phyloP scores from a whole-genome alignment of 23 tunicate species.

The Styela plicata region DNA sequence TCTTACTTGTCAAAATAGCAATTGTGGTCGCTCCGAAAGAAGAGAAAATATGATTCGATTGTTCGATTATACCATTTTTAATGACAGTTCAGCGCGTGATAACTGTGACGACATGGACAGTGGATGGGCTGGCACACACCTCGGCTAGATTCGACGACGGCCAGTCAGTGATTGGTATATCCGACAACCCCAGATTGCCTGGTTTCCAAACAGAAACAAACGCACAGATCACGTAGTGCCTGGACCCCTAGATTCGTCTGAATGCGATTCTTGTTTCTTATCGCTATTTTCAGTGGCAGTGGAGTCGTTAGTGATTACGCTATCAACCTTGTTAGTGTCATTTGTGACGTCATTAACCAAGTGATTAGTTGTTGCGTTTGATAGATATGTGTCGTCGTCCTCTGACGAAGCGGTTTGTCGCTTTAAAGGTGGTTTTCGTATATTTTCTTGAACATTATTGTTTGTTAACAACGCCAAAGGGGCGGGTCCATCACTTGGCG shows the following conservation, averaged over 20 bases:
- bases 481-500: neutral
- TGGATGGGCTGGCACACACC: neutral
- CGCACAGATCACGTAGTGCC: neutral
- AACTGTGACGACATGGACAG: too few species aligned
- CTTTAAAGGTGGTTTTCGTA: slow-evolving; percentile 16
- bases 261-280: neutral
- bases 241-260: neutral
- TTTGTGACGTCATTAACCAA: neutral
- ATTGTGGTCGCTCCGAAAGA: too few species aligned
- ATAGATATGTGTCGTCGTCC: neutral
- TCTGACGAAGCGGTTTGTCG: slow-evolving; percentile 18
- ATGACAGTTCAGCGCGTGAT: too few species aligned
- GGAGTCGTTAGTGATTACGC: neutral
- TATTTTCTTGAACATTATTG: neutral
- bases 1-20: too few species aligned
- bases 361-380: neutral
- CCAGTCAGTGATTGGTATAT: too few species aligned
- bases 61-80: too few species aligned
- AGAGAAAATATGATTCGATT: too few species aligned
- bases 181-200: too few species aligned
- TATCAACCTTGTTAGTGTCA: neutral
- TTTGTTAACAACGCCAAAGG: too few species aligned
- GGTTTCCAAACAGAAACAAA: too few species aligned
- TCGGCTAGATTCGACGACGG: too few species aligned
- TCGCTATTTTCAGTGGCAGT: neutral